Base-by-base conservation (phyloP, 2,113 vertebrate genomes). In the Ptilonorhynchus violaceus region DNA sequence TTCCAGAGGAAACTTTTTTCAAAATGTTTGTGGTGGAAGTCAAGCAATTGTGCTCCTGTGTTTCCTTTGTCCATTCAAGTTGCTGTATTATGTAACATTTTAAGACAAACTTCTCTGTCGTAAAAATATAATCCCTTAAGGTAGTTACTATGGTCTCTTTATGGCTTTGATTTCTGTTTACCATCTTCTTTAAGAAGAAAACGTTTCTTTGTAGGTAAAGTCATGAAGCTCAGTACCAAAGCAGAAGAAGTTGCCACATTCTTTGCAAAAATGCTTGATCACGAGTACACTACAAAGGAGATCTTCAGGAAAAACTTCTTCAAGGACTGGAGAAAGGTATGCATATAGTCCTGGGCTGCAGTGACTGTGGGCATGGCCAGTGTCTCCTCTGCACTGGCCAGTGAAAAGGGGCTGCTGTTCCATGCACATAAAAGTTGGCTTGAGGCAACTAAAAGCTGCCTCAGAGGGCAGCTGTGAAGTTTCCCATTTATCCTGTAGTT, bases 231-330 rank as follows among this genome's bases (percentile, higher is more conserved):
- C 92, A 99, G 98, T 94, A 97, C 98, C 92, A 98, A 98, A 97
- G 99, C 99, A 69, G 99, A 99, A 98, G 99, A 99, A 98, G 99
- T 99, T 62, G 99, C 99, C 84, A 99, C 99, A 1, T 99, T 99
- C 97, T 99, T 99, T 97, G 99, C 98, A 96, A 99, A 99, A 98
- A 99, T 99, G 99, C 98, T 99, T 89, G 99, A 99, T 95, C 99
- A 99, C 15, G 99, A 99, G 94, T 99, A 99, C 98, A 99, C 99
- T 96, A 99, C 99, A 75, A 99, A 99, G 96, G 99, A 99, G 85
- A 99, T 99, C 96, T 99, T 99, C 96, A 99, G 99, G 97, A 99
- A 99, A 98, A 99, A 99, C 98, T 99, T 99, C 92, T 99, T 98
- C 95, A 99, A 99, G 94, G 99, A 99, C 97, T 99, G 99, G 99